phyloP scores from a whole-genome alignment of 1,140 invertebrate species.

The Agrilus planipennis region DNA sequence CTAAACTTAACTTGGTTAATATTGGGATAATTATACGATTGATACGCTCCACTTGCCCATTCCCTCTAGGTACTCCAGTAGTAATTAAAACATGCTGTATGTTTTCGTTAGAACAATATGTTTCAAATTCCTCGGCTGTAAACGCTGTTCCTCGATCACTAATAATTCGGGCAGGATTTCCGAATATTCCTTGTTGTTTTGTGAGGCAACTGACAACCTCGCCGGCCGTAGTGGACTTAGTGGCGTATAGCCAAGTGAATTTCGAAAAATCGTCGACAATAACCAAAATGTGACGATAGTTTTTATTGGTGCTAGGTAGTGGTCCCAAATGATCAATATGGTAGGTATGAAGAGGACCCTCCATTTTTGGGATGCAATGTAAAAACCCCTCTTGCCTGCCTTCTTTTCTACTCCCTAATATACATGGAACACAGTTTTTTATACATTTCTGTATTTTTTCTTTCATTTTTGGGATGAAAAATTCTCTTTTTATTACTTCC shows the following conservation, averaged over 20 bases:
- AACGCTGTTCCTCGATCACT: conserved; percentile 31
- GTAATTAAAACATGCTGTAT: conserved; percentile 22
- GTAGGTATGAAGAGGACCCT: conserved; percentile 22
- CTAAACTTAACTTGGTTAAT: conserved; percentile 18
- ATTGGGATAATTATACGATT: conserved; percentile 22
- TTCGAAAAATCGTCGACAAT: conserved; percentile 34
- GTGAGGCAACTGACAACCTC: conserved; percentile 18
- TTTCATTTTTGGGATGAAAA: conserved; percentile 28
- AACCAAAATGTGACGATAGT: conserved; percentile 32
- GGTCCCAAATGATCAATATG: conserved; percentile 34
- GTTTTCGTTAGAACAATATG: conserved; percentile 20
- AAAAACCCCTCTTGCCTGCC: conserved; percentile 32
- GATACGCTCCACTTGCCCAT: conserved; percentile 26
- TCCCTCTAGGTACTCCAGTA: conserved; percentile 24
- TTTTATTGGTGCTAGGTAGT: conserved; percentile 23
- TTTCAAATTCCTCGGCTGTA: conserved; percentile 22
- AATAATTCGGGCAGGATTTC: conserved; percentile 27
- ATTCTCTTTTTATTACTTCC: conserved; percentile 29
- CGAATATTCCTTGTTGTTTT: conserved; percentile 22
- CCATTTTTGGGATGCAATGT: conserved; percentile 17
- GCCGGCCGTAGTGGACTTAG: conserved; percentile 22
- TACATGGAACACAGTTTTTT: conserved; percentile 28
- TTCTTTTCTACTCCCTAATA: conserved; percentile 29
- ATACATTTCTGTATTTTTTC: conserved; percentile 27
- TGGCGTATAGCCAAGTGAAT: conserved; percentile 31